Evolutionary conservation across 2,797 vertebrate species (phyloP).

Genomic region (Tauraco hartlaubi): DNA sequence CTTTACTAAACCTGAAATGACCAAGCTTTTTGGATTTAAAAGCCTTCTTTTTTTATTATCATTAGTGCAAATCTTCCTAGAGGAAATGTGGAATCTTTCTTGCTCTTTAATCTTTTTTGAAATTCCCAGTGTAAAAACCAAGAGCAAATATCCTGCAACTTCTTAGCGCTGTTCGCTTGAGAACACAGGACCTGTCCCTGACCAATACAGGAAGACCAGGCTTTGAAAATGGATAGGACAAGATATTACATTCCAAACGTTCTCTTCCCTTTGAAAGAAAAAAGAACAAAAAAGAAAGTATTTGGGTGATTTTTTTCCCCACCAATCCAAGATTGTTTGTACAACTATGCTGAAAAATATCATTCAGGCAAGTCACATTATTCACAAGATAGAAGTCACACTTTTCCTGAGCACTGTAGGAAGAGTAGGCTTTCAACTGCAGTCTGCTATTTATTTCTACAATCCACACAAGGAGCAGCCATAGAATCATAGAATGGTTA

Average conservation of each 20-base stretch:
- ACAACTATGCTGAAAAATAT: background rate
- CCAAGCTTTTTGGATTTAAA: background rate
- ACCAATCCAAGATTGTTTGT: background rate
- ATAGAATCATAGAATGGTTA: background rate
- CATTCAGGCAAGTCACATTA: background rate
- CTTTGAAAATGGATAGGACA: background rate
- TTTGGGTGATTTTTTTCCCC: background rate
- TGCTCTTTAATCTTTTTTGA: background rate
- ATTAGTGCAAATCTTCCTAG: background rate
- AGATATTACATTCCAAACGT: background rate
- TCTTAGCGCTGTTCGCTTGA: background rate
- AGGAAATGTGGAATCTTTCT: background rate
- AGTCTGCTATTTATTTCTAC: slow-evolving; percentile 9
- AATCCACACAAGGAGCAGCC: background rate
- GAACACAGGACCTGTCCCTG: background rate
- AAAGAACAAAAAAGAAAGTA: background rate
- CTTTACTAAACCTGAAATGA: background rate
- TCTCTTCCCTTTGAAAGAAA: background rate
- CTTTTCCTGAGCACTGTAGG: background rate
- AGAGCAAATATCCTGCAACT: background rate
- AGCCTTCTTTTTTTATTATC: background rate
- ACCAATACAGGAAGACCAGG: background rate
- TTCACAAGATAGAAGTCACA: background rate
- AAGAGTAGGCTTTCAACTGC: slow-evolving; percentile 20
- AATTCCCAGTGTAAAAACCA: background rate